A percentile compares a stretch with the other conserved stretches of the same genome.
phyloP scores from a whole-genome alignment of 2,888 invertebrate species.

The Stramonita haemastoma region DNA sequence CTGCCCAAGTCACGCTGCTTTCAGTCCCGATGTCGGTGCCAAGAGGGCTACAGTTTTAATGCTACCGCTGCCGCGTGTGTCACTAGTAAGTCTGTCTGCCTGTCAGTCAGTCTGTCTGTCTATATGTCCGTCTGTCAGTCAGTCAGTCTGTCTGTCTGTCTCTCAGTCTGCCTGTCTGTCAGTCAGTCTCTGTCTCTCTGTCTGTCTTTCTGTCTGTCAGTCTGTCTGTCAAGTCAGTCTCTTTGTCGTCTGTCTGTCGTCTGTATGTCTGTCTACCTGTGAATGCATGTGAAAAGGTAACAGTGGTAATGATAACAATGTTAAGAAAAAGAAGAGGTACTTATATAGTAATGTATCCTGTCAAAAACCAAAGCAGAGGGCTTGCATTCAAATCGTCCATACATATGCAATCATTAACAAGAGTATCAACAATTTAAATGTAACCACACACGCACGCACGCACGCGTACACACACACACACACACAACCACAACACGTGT shows the following conservation, averaged over 20 bases:
- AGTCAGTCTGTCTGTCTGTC: slow-evolving; percentile 23
- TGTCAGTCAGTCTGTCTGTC: slow-evolving; percentile 32
- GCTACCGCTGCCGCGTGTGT: neutral
- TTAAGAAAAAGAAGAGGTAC: neutral
- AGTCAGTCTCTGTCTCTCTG: neutral
- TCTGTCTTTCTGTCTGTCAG: slow-evolving; percentile 27
- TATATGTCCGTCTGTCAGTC: neutral
- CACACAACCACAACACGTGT: too few relatives aligned
- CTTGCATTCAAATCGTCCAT: too few relatives aligned
- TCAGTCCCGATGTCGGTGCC: slow-evolving; percentile 13
- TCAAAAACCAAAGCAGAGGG: too few relatives aligned
- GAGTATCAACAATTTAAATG: too few relatives aligned
- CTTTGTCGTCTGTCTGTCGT: neutral
- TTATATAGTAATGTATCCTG: neutral
- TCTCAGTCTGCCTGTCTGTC: neutral
- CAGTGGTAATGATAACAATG: neutral
- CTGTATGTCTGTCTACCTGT: neutral
- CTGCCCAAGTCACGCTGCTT: slow-evolving; percentile 3
- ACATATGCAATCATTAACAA: too few relatives aligned
- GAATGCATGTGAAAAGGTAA: neutral
- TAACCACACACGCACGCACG: neutral
- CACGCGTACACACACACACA: neutral
- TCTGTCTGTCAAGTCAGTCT: too few relatives aligned
- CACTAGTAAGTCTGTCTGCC: neutral
- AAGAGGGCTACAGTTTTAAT: slow-evolving; percentile 37